These are phyloP conservation scores for Odontocolon sp. DNA, from an alignment of 2,888 invertebrate species.

Conservation along the genomic window DNA sequence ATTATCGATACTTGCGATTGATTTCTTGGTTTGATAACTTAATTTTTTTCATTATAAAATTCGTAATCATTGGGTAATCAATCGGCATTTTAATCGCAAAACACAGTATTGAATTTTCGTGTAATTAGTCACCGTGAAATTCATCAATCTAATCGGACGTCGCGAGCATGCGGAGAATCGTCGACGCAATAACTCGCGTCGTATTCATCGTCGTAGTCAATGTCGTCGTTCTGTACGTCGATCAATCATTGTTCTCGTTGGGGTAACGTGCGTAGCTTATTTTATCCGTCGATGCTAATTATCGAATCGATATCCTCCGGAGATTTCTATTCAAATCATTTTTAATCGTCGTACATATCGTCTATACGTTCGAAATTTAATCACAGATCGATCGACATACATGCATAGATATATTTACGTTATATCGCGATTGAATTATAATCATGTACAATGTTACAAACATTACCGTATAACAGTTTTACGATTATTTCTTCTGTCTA, in stretches of 20 bases:
- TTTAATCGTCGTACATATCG: not conserved
- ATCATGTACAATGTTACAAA: no score
- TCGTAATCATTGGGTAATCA: not conserved
- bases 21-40: not conserved
- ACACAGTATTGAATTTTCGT: constrained; percentile 5
- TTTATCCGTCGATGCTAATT: constrained; percentile 21
- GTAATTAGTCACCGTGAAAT: constrained; percentile 38
- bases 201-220: constrained; percentile 3
- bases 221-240: constrained; percentile 9
- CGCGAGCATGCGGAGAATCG: not conserved
- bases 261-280: constrained; percentile 6
- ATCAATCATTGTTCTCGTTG: constrained; percentile 43
- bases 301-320: constrained; percentile 12
- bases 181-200: constrained; percentile 7
- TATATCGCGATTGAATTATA: no score
- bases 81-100: constrained; percentile 1
- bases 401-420: not conserved
- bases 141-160: constrained; percentile 39
- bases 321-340: constrained; percentile 6
- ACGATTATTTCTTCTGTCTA: not conserved
- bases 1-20: not conserved
- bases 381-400: not conserved
- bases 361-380: not conserved
- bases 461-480: no score
- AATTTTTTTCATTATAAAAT: not conserved